Evolutionary conservation across 92 coral and sea anemone species (phyloP).

Genomic region (Epizoanthus rinbou): DNA sequence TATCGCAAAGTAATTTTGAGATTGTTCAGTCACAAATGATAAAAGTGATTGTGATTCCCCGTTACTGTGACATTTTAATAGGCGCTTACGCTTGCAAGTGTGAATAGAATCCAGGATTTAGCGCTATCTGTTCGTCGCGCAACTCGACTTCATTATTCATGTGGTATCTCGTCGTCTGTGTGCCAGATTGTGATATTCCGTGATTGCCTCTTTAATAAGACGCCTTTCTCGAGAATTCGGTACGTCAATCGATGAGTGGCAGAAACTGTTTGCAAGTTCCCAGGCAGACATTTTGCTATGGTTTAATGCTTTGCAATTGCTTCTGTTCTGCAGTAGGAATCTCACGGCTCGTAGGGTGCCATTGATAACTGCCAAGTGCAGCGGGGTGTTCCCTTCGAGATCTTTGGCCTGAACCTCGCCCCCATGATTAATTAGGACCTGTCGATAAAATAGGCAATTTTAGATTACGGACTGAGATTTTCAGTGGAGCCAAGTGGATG

Average conservation of each 20-base stretch:
- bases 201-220: constrained; percentile 29
- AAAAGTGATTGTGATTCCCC: too few relatives aligned
- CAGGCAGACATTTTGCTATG: constrained; percentile 19
- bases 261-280: constrained; percentile 31
- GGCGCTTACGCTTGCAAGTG: too few relatives aligned
- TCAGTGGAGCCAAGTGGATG: too few relatives aligned
- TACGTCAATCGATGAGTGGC: constrained; percentile 28
- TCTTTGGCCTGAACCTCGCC: constrained; percentile 31
- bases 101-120: too few relatives aligned
- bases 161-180: constrained; percentile 42
- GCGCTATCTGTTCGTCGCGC: neutral
- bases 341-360: constrained; percentile 34
- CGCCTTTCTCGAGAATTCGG: constrained; percentile 42
- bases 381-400: constrained; percentile 30
- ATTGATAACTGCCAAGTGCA: constrained; percentile 31
- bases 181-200: neutral
- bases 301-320: constrained; percentile 17
- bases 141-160: neutral
- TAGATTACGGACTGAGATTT: too few relatives aligned
- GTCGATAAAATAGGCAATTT: neutral
- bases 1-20: too few relatives aligned
- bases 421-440: constrained; percentile 33
- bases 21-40: too few relatives aligned
- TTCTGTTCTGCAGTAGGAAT: constrained; percentile 25
- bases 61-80: too few relatives aligned